A percentile compares a stretch with the other conserved stretches of the same genome.
Conservation (phyloP, 2,888 invertebrate genomes). For the Eupsilia transversa region DNA sequence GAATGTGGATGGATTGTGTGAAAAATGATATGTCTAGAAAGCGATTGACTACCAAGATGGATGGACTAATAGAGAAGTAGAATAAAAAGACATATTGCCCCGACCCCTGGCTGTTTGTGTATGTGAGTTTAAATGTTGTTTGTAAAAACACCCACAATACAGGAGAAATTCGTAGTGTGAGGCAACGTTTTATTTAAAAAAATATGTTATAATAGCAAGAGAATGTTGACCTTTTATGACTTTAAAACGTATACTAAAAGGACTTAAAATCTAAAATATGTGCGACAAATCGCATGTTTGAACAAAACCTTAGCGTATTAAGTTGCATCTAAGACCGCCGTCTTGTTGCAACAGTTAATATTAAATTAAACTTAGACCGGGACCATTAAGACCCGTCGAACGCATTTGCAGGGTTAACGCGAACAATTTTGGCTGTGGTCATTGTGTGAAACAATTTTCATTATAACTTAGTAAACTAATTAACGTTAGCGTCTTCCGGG, state of each 20-base stretch:
- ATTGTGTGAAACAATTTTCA: constrained; percentile 70
- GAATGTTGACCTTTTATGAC: background rate
- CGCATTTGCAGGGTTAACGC: constrained; percentile 82
- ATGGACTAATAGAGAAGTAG: background rate
- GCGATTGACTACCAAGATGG: background rate
- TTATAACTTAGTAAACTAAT: constrained; percentile 61
- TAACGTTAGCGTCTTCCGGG: constrained; percentile 14
- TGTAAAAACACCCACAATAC: too few species aligned
- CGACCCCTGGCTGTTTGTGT: too few species aligned
- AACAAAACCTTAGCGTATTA: constrained; percentile 70
- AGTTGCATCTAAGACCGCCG: constrained; percentile 83
- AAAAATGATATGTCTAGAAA: background rate
- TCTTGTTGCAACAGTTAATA: constrained; percentile 85
- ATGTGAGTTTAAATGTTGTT: too few species aligned
- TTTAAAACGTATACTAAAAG: background rate
- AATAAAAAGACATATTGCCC: background rate
- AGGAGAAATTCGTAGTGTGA: too few species aligned
- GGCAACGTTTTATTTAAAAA: too few species aligned
- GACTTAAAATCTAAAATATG: background rate
- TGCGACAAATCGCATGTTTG: constrained; percentile 66
- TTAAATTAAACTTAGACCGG: constrained; percentile 88
- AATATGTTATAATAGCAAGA: background rate
- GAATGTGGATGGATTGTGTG: background rate
- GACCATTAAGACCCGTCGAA: constrained; percentile 88
- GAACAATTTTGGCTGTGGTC: constrained; percentile 82